Evolutionary conservation across 2,113 vertebrate species (phyloP).

Genomic region (Rhinolophus ferrumequinum): DNA sequence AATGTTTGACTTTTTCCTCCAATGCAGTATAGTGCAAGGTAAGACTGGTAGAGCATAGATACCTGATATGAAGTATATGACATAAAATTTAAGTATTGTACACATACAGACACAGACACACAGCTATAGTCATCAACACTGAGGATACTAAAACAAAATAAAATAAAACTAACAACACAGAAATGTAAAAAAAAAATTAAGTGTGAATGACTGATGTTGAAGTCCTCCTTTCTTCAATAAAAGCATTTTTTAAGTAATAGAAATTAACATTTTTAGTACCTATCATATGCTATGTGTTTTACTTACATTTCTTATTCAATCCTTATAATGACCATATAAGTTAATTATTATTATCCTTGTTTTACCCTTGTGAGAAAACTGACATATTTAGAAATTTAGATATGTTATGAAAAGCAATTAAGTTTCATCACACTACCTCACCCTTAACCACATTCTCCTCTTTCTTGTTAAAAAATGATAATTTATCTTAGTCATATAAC

Average conservation of each 20-base stretch:
- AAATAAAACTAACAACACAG: background rate
- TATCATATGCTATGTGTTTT: background rate
- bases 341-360: background rate
- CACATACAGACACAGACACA: background rate
- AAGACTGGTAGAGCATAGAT: background rate
- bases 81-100: background rate
- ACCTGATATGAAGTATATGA: background rate
- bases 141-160: background rate
- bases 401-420: background rate
- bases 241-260: background rate
- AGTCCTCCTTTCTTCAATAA: background rate
- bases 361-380: background rate
- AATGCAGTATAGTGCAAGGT: background rate
- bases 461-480: background rate
- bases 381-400: background rate
- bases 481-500: background rate
- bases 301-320: background rate
- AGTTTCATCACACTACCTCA: background rate
- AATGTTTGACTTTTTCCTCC: constrained; percentile 28
- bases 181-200: background rate
- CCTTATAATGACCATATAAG: background rate
- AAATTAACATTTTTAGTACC: background rate
- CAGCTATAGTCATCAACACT: background rate
- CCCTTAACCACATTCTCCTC: background rate
- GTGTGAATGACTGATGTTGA: background rate